Evolutionary conservation across 2,797 vertebrate species (phyloP), one percentile per base, ranked within the genome.

Genomic region (Crenichthys baileyi): DNA sequence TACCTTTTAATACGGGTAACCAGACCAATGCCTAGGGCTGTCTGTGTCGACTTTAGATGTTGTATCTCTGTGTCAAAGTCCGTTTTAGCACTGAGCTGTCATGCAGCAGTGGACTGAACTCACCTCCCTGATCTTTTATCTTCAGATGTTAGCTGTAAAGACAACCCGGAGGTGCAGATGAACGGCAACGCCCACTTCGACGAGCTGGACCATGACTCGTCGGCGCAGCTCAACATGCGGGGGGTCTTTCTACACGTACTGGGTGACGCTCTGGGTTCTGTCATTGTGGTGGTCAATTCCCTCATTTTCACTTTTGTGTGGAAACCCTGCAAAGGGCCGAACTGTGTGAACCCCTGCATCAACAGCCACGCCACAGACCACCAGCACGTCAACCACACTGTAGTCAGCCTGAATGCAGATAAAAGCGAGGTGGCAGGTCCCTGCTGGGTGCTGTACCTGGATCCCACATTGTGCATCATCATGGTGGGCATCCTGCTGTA

Each of bases 191-290:
- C 95, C 51, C 91, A 95, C 81, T 95, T 93, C 1, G 96, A 97
- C 36, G 92, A 96, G 72, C 24, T 96, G 74, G 95, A 96, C 5
- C 90, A 95, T 0, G 91, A 89, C 70, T 84, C 95, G 0, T 93
- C 96, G 0, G 95, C 95, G 0, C 97, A 99, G 86, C 97, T 99
- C 80, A 99, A 99, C 96, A 99, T 99, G 98, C 98, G 97, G 3
- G 98, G 98, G 15, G 98, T 99, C 84, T 99, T 99, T 92, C 96
- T 99, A 80, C 98, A 99, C 24, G 98, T 99, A 80, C 93, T 99
- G 80, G 98, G 98, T 13, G 98, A 99, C 44, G 98, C 98, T 24
- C 94, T 99, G 86, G 98, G 98, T 90, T 99, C 98, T 0, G 98
- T 99, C 88, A 99, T 99, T 20, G 98, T 99, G 74, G 98, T 99